Evolutionary conservation across 2,797 vertebrate species (phyloP).

Genomic region (Dicrostonyx torquatus): DNA sequence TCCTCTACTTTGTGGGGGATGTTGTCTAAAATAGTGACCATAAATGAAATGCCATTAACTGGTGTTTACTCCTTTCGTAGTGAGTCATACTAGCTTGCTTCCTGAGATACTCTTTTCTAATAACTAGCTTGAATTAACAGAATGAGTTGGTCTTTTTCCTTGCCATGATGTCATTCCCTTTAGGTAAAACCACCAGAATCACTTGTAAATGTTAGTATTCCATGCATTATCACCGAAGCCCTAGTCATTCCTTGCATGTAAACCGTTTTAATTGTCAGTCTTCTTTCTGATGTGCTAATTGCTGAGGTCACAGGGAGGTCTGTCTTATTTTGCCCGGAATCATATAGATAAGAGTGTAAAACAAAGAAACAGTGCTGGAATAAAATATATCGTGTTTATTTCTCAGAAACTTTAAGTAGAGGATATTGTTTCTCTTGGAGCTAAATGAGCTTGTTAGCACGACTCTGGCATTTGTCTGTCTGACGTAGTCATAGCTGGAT

Average conservation of each 20-base stretch:
- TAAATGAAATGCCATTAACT: neutral
- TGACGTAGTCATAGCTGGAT: no score
- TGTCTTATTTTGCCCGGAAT: neutral
- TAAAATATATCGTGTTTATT: neutral
- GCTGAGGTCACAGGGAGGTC: neutral
- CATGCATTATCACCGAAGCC: neutral
- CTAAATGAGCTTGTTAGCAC: constrained; percentile 7
- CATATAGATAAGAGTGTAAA: constrained; percentile 29
- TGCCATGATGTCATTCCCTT: constrained; percentile 4
- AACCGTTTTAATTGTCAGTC: neutral
- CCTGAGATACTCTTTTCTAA: neutral
- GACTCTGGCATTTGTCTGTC: neutral
- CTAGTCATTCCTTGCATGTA: neutral
- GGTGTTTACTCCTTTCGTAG: neutral
- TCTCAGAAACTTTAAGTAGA: neutral
- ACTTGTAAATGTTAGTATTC: neutral
- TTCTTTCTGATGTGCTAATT: neutral
- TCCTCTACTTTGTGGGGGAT: neutral
- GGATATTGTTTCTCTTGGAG: neutral
- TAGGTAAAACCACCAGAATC: neutral
- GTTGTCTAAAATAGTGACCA: neutral
- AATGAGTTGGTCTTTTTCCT: neutral
- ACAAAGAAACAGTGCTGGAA: neutral
- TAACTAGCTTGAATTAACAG: neutral
- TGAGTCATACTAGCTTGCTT: neutral